Base-by-base conservation (phyloP, 2,113 vertebrate genomes). In the Fulmarus glacialis region DNA sequence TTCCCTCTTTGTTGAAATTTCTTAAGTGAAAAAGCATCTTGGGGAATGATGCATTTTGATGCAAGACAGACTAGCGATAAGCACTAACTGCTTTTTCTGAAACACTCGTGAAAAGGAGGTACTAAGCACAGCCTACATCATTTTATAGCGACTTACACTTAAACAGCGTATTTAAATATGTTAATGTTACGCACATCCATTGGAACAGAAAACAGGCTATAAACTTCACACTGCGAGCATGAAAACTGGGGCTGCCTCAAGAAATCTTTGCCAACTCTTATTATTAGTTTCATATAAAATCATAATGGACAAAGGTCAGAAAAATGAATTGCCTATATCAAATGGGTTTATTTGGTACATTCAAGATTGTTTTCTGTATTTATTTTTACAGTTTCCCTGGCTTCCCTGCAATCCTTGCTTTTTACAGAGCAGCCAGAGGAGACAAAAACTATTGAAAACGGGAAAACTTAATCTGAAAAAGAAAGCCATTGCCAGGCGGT, bases 301-400 rank as follows among this genome's bases (percentile, higher is more conserved):
- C 40, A 10, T 34, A 48, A 36, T 2, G 75, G 89, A 20, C 68
- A 68, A 62, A 82, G 73, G 72, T 78, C 63, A 30, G 38, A 4
- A 16, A 34, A 48, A 73, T 6, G 45, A 40, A 30, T 47, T 19
- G 20, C 16, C 13, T 22, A 0, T 20, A 16, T 11, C 22, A 1
- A n/a, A 20, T 10, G 4, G 20, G 30, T 58, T 34, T 24, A 4
- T 60, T 91, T 60, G 15, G 24, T 2, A 8, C 17, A 0, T 21
- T 27, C 5, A 21, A 3, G 32, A 8, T 16, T 4, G 0, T n/a
- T 55, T 12, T 16, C 8, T 29, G 20, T 14, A 4, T 38, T 14
- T 23, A 5, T 8, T 45, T 43, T 9, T 21, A 7, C 29, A 0
- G 4, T 27, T 67, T 24, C 38, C n/a, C 47, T 15, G 34, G 6